Evolutionary conservation across 2,888 invertebrate species (phyloP).

Genomic region (Bellardia bayeri): DNA sequence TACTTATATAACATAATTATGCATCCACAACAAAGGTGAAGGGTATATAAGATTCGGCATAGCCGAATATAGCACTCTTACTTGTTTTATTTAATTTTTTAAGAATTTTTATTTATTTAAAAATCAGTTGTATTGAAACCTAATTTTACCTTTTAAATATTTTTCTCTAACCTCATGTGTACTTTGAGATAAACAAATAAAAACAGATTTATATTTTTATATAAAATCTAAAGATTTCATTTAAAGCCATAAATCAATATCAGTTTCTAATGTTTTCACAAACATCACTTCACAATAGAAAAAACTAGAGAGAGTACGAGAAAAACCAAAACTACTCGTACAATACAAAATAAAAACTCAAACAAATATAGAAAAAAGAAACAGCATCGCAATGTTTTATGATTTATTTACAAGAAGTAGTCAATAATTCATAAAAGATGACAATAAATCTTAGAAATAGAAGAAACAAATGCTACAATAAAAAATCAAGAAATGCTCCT

Average conservation of each 20-base stretch:
- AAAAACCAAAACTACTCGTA: not conserved
- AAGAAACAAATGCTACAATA: conserved; percentile 43
- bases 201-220: conserved; percentile 4
- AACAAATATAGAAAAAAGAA: conserved; percentile 35
- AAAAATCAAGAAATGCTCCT: conserved; percentile 34
- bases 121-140: too few relatives aligned
- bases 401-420: conserved; percentile 81
- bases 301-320: conserved; percentile 12
- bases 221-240: conserved; percentile 37
- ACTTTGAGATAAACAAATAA: conserved; percentile 7
- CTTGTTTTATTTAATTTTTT: too few relatives aligned
- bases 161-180: not conserved
- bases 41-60: too few relatives aligned
- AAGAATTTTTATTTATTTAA: too few relatives aligned
- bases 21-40: too few relatives aligned
- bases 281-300: conserved; percentile 78
- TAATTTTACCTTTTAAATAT: too few relatives aligned
- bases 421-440: conserved; percentile 80
- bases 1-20: too few relatives aligned
- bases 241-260: conserved; percentile 78
- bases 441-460: conserved; percentile 79
- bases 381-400: conserved; percentile 72
- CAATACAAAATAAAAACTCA: conserved; percentile 10
- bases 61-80: too few relatives aligned
- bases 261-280: conserved; percentile 80